Evolutionary conservation across 2,797 vertebrate genomes (phyloP), one percentile per base, ranked within the genome.

Genomic region (Glossophaga mutica): DNA sequence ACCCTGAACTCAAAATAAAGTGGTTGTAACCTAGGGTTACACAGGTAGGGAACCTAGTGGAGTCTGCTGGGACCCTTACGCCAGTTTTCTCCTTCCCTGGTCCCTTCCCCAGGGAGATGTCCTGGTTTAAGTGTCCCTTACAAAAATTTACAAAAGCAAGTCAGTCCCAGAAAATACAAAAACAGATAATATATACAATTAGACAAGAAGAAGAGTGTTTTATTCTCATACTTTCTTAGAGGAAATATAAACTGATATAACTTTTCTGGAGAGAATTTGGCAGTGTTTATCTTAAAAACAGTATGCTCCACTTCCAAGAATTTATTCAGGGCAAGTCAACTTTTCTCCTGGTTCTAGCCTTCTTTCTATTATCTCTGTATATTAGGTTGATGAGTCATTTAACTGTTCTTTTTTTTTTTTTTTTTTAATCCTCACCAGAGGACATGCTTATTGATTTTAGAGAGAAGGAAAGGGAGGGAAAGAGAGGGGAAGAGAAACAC

Each of bases 141-240:
- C 32, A 97, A 94, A 96, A 81, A 18, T 84, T 78, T 95, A 91
- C 59, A 79, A 83, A 91, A 95, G 73, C 34, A 79, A 90, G 19
- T 59, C 62, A 79, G 34, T 89, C 15, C 37, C 44, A 87, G 59
- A 42, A 88, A 88, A 85, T 37, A 89, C 6, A 87, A 93, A 71
- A 50, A 12, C 32, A 70, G 16, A 59, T 81, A 84, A 71, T 19
- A 87, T 16, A 87, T 21, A 26, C 29, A 81, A 44, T 19, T 42
- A 87, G 65, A 24, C 44, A 52, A 87, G 52, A 93, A 91, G 26
- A 26, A 11, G 22, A 78, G 42, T 44, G 15, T 89, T 68, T 96
- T 59, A 78, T 59, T 50, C 42, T 81, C 59, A 83, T 32, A 50
- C 22, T 93, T 91, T 90, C 87, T 89, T 50, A 94, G 48, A 84